Percentiles rank a stretch among this genome's conserved stretches.
Evolutionary conservation across 2,888 invertebrate genomes (phyloP).

Genomic region (Drosophila emarginata): DNA sequence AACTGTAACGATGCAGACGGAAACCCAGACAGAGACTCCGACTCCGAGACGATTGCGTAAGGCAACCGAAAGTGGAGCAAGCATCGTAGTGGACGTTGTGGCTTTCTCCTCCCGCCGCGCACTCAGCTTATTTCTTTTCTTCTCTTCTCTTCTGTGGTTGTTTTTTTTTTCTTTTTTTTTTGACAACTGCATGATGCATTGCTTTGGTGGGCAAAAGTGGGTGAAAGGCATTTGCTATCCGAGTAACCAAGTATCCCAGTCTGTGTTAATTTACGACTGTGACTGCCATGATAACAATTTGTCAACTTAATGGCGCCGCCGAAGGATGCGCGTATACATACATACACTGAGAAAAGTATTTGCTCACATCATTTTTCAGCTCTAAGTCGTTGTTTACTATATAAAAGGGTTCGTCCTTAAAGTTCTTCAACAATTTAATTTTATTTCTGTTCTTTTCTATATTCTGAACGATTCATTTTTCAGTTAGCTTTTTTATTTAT

Average conservation of each 20-base stretch:
- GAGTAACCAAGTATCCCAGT: constrained; percentile 8
- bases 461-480: no score
- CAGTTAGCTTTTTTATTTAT: no score
- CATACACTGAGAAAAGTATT: constrained; percentile 6
- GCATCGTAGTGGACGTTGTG: constrained; percentile 13
- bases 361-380: neutral
- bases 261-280: constrained; percentile 65
- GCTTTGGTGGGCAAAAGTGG: constrained; percentile 67
- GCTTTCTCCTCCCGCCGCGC: constrained; percentile 44
- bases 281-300: constrained; percentile 73
- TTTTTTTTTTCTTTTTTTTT: constrained; percentile 43
- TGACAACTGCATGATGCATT: constrained; percentile 77
- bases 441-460: no score
- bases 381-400: neutral
- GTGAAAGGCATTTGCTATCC: constrained; percentile 62
- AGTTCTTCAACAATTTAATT: no score
- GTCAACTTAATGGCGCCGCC: constrained; percentile 70
- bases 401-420: neutral
- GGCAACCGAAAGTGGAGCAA: constrained; percentile 70
- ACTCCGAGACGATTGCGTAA: constrained; percentile 62
- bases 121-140: constrained; percentile 26
- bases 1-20: constrained; percentile 43
- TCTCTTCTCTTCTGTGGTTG: neutral
- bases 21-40: constrained; percentile 24
- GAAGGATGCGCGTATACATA: constrained; percentile 61